Evolutionary conservation across 2,113 vertebrate genomes (phyloP), one percentile per base, ranked within the genome.

Genomic region (Etheostoma cragini): DNA sequence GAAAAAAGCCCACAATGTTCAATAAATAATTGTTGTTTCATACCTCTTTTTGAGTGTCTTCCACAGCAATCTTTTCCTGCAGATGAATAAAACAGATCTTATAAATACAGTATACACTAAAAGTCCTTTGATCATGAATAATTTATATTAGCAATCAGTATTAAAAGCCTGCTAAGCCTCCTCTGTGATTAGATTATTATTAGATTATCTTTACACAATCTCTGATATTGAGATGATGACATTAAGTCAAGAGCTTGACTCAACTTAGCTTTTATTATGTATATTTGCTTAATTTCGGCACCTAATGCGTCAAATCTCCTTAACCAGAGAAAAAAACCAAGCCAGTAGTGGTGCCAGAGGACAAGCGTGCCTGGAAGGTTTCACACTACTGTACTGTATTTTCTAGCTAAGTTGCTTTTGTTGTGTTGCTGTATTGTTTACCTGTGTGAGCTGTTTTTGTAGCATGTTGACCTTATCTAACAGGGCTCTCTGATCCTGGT

Each of bases 1-100:
- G 24, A 69, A 21, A 16, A 11, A 57, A 24, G 16, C 14, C 5
- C 21, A 63, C 7, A 38, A 22, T 54, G 12, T 8, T 11, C 5
- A n/a, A 61, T 42, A 10, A 17, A 42, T 17, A 0, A n/a, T 22
- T 68, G 53, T 46, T 38, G 22, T 67, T 87, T 83, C 70, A 21
- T 91, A 99, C 98, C 97, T 99, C 97, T 88, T 93, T 97, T 67
- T 97, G 95, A 90, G 96, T 92, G 88, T 95, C 96, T 90, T 97
- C 97, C 67, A 95, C 93, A 24, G 95, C 87, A 87, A 94, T 94
- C 89, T 98, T 97, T 85, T 98, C 98, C 98, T 99, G 88, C 60
- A 94, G 83, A 88, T 79, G 58, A 88, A 85, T 89, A 58, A 69
- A 76, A 80, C 53, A 42, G 4, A 73, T 15, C 1, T 26, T 7